phyloP scores from a whole-genome alignment of 2,113 vertebrate species.

The Gallinago paraguaiae region DNA sequence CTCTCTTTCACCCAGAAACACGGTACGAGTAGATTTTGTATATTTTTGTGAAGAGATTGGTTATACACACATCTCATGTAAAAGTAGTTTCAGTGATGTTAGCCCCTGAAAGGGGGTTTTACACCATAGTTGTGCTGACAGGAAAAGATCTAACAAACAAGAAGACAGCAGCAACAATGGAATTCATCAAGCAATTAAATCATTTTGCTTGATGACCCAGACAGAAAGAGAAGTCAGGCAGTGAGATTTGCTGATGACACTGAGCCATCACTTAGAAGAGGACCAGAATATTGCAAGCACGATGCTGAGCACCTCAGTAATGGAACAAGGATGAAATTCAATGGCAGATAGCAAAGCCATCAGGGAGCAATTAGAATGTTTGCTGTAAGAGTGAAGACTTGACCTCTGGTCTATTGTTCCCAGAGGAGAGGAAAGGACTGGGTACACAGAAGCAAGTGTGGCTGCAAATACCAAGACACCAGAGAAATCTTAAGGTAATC shows the following conservation, averaged over 20 bases:
- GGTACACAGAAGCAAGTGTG: not conserved
- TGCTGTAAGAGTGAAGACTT: not conserved
- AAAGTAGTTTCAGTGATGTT: not conserved
- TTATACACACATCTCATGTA: not conserved
- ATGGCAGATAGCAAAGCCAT: not conserved
- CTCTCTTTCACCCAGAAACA: not conserved
- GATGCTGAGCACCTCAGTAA: not conserved
- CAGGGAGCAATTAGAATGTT: not conserved
- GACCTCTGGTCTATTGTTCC: not conserved
- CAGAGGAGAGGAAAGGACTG: not conserved
- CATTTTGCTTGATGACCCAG: not conserved
- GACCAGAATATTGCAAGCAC: not conserved
- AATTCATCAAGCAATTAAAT: not conserved
- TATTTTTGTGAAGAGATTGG: not conserved
- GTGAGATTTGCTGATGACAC: not conserved
- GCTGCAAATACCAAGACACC: not conserved
- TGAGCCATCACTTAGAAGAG: not conserved
- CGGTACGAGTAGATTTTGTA: not conserved
- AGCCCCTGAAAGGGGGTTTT: not conserved
- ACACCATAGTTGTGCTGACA: not conserved
- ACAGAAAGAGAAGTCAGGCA: not conserved
- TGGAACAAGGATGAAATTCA: not conserved
- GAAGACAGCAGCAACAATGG: not conserved
- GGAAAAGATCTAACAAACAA: not conserved
- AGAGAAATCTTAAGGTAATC: not conserved